A percentile compares a stretch with the other conserved stretches of the same genome.
Evolutionary conservation across 30 jellyfish, hydroid and myxozoan species (phyloP).

Genomic region (Aurelia coerulea): DNA sequence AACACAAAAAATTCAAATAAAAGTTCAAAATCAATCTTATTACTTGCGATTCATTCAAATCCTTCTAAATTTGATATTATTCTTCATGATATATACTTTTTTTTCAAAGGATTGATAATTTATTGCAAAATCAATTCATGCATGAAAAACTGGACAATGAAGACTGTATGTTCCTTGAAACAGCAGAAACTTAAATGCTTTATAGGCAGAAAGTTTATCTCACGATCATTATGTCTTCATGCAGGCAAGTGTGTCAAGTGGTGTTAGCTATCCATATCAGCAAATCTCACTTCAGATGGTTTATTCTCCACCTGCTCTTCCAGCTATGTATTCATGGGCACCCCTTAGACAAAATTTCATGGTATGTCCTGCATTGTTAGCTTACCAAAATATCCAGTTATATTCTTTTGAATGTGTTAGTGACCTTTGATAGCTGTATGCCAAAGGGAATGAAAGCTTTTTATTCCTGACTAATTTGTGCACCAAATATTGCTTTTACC

Average conservation of each 20-base stretch:
- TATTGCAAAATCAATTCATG: no score
- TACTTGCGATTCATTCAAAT: neutral
- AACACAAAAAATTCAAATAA: no score
- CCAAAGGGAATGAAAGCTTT: no score
- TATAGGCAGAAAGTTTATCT: no score
- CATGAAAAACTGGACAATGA: no score
- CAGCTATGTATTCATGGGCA: conserved; percentile 94
- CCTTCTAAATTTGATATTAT: neutral
- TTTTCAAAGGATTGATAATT: no score
- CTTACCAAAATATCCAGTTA: neutral
- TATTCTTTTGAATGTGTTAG: neutral
- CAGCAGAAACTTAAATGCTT: no score
- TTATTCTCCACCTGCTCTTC: conserved; percentile 85
- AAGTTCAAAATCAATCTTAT: no score
- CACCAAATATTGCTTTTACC: no score
- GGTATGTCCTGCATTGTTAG: conserved; percentile 36
- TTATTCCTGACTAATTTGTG: no score
- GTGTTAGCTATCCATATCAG: conserved; percentile 85
- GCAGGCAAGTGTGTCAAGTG: conserved; percentile 79
- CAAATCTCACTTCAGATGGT: conserved; percentile 74
- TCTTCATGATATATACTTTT: neutral
- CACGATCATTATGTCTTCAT: neutral
- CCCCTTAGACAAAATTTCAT: conserved; percentile 89
- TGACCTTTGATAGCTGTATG: neutral
- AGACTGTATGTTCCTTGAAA: no score